Base-by-base conservation (phyloP, 2,797 vertebrate genomes). In the Phylloscopus collybita region DNA sequence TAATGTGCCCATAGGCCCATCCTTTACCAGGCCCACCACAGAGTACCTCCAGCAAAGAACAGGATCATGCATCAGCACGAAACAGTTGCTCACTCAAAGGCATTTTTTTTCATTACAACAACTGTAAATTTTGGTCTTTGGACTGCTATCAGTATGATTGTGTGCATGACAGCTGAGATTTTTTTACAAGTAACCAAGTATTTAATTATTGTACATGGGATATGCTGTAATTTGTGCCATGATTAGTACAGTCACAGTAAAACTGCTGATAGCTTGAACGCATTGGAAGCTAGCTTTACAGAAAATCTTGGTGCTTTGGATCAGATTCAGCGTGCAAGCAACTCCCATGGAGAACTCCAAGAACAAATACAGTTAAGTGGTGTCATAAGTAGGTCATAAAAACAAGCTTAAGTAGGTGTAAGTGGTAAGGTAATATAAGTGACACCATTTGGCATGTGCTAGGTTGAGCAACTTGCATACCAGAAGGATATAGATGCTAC, bases 321-420 rank as follows among this genome's bases (percentile, higher is more conserved):
- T 67, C n/a, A 67, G 51, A 92, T 72, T 93, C 59, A 62, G 30
- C 0, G 0, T 51, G n/a, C 30, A 81, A 72, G 53, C 11, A 86
- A 47, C 32, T 88, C 45, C 53, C 65, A 59, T 15, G 79, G 62
- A 96, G 86, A 92, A 73, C 42, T 88, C 66, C 29, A 88, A 30
- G 34, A 86, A 81, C 36, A 92, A 93, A 89, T 40, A 44, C 67
- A 76, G 45, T 64, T 54, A 91, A 78, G 45, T 72, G n/a, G 32
- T 67, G 49, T 27, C 69, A 18, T n/a, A 95, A 94, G 65, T 40
- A 93, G 72, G 50, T 85, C 64, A 95, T 73, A 85, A 85, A 91
- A 89, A 29, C 73, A 90, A 94, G n/a, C 73, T 73, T 87, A 84
- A 93, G 78, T 60, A 88, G 59, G 78, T 70, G 27, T 38, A 87